A percentile compares a stretch with the other conserved stretches of the same genome.
These are phyloP conservation scores for Sicus ferrugineus DNA, from an alignment of 2,888 invertebrate genomes.

Conservation along the genomic window DNA sequence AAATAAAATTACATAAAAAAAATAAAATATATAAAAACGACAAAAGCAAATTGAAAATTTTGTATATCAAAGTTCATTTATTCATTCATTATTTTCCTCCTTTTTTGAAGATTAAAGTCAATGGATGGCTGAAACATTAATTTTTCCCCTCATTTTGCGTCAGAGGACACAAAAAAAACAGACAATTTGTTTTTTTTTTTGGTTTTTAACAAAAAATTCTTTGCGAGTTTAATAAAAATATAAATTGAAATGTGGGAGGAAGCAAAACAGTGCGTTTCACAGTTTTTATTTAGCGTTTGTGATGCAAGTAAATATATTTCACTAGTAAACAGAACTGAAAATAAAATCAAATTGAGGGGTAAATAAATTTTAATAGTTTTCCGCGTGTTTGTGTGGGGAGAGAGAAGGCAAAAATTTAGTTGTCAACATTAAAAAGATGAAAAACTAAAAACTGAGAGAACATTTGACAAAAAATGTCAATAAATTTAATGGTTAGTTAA, in stretches of 20 bases:
- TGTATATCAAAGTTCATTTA: too few relatives aligned
- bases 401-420: not conserved
- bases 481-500: too few relatives aligned
- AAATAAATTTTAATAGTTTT: not conserved
- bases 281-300: not conserved
- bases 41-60: not conserved
- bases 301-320: not conserved
- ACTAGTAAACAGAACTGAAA: not conserved
- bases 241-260: too few relatives aligned
- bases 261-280: not conserved
- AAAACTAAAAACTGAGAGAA: not conserved
- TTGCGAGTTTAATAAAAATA: not conserved
- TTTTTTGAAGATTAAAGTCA: not conserved
- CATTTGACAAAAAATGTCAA: not conserved
- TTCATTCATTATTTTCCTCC: too few relatives aligned
- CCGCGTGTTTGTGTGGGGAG: not conserved
- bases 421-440: not conserved
- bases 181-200: too few relatives aligned
- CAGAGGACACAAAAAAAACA: too few relatives aligned
- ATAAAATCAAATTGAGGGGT: not conserved
- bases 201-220: not conserved
- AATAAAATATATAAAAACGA: not conserved
- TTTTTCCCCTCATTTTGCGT: not conserved
- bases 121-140: not conserved
- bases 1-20: too few relatives aligned